phyloP scores from a whole-genome alignment of 2,113 vertebrate genomes.

The Pseudorhombus dupliciocellatus region DNA sequence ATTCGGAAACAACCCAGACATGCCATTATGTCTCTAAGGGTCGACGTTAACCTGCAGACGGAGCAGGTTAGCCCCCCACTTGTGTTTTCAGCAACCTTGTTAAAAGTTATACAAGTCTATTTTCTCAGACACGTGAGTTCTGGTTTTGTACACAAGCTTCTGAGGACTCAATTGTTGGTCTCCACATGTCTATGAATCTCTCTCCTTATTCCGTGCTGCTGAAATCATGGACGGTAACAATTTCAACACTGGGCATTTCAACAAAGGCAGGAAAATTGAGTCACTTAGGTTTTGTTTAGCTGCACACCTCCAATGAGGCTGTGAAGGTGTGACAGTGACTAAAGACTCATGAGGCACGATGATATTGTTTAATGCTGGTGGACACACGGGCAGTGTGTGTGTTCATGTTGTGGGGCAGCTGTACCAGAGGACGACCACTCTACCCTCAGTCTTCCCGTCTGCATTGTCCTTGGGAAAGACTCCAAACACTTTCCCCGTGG shows the following conservation, averaged over 20 bases:
- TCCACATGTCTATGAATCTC: background rate
- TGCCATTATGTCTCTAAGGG: background rate
- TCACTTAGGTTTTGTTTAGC: background rate
- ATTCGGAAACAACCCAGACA: too few species aligned
- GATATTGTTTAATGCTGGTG: conserved; percentile 8
- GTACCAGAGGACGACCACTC: too few species aligned
- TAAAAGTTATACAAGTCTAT: background rate
- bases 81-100: too few species aligned
- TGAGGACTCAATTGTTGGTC: background rate
- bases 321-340: conserved; percentile 1
- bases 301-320: conserved; percentile 5
- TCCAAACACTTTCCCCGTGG: too few species aligned
- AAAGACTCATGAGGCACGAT: background rate
- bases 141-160: background rate
- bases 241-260: background rate
- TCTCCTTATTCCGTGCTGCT: background rate
- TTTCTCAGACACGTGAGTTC: background rate
- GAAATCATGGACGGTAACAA: background rate
- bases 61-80: too few species aligned
- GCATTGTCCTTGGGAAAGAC: too few species aligned
- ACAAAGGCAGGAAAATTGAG: background rate
- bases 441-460: too few species aligned
- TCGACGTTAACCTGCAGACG: too few species aligned
- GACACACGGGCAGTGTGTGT: background rate
- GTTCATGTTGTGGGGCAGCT: background rate